Base-by-base conservation (phyloP, 2,797 vertebrate species). In the Pangasius mekongensis region DNA sequence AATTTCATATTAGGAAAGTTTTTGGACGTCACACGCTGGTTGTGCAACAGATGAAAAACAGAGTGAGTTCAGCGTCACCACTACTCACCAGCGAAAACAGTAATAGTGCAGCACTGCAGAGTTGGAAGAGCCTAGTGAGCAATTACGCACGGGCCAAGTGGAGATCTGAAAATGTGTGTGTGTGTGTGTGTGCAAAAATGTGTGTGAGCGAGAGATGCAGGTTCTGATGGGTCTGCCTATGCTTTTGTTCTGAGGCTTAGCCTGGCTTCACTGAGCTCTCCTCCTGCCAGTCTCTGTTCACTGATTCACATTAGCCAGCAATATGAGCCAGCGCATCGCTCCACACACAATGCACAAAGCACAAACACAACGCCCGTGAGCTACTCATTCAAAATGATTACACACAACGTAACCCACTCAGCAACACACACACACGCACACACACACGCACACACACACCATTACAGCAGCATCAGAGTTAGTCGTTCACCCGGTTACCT, bases 231-330 rank as follows among this genome's bases (percentile, higher is more conserved):
- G 36, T 43, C 36, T 73, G 84, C 71, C 64, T 87, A 64, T 81
- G 69, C 43, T 66, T 83, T 88, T 91, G 82, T 90, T 88, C 76
- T 62, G 73, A 56, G 43, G 85, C 78, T 76, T 83, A 88, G 73
- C 82, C 84, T 91, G 89, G 87, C 90, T 84, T 87, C n/a, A 52
- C 33, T 67, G 11, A 22, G 60, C 71, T 88, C 73, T 88, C 60
- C 71, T 78, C 58, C 56, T 78, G 82, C 87, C 87, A 88, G 60
- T 77, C 71, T 84, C 87, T 52, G 81, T 66, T 74, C 78, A 89
- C 43, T 60, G 67, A 62, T 62, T 87, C 86, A 87, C 76, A 87
- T 78, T 83, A 47, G 67, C 36, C 54, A 62, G 66, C 80, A 64
- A 73, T 58, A 64, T 84, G 64, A 82, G 77, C 77, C 86, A 74